A percentile compares a stretch with the other conserved stretches of the same genome.
Evolutionary conservation across 2,888 invertebrate genomes (phyloP).

Genomic region (Drosophila siamana): DNA sequence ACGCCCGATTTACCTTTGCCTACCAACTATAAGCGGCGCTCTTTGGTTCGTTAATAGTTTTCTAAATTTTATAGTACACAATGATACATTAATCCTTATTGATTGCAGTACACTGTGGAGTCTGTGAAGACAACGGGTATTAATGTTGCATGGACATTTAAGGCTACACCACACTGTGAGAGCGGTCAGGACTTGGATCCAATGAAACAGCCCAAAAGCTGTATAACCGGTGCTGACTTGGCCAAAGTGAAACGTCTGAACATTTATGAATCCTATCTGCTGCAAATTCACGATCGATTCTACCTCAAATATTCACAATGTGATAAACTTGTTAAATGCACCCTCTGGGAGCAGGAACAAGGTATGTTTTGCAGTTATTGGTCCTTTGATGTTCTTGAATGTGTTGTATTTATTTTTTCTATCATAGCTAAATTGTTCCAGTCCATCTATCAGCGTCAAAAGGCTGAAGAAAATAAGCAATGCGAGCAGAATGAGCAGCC

Average conservation of each 20-base stretch:
- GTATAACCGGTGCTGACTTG: slow-evolving; percentile 91
- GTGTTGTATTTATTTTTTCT: background rate
- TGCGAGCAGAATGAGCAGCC: slow-evolving; percentile 23
- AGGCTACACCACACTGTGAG: slow-evolving; percentile 87
- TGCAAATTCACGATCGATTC: slow-evolving; percentile 95
- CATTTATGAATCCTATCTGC: slow-evolving; percentile 93
- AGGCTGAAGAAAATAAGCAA: slow-evolving; percentile 34
- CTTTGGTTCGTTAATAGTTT: slow-evolving; percentile 61
- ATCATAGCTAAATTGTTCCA: slow-evolving; percentile 48
- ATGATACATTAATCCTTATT: background rate
- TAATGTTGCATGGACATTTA: slow-evolving; percentile 95
- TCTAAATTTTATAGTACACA: background rate
- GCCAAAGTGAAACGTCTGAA: slow-evolving; percentile 93
- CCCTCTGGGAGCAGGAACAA: slow-evolving; percentile 91
- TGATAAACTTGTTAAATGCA: slow-evolving; percentile 91
- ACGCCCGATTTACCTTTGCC: slow-evolving; percentile 91
- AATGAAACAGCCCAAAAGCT: slow-evolving; percentile 89
- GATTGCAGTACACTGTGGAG: slow-evolving; percentile 91
- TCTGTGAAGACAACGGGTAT: slow-evolving; percentile 92
- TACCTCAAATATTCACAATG: slow-evolving; percentile 91
- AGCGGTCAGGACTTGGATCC: slow-evolving; percentile 85
- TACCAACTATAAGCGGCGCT: slow-evolving; percentile 87
- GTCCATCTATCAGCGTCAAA: slow-evolving; percentile 51
- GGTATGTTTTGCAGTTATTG: slow-evolving; percentile 81
- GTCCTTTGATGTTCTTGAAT: no score